Evolutionary conservation across 2,888 invertebrate genomes (phyloP).

Genomic region (Phortica okadai): DNA sequence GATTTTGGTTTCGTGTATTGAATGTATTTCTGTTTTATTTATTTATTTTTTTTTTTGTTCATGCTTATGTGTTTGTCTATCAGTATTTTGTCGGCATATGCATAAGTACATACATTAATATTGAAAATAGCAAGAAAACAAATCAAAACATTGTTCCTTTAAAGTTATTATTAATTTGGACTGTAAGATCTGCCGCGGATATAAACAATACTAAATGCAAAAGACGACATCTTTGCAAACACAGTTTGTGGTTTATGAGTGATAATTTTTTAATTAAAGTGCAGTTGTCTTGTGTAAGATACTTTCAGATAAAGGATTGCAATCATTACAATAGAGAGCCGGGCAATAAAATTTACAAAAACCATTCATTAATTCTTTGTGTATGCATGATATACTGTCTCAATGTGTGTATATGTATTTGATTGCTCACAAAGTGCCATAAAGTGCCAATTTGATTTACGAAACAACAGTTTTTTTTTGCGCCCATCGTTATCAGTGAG

Average conservation of each 20-base stretch:
- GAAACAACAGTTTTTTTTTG: neutral
- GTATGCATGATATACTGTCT: neutral
- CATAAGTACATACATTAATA: neutral
- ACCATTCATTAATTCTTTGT: neutral
- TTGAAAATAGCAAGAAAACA: neutral
- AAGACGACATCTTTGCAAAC: too few species aligned
- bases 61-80: neutral
- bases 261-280: too few species aligned
- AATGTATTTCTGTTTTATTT: slow-evolving; percentile 34
- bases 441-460: slow-evolving; percentile 14
- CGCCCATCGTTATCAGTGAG: slow-evolving; percentile 10
- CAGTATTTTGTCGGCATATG: too few species aligned
- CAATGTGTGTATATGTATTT: neutral
- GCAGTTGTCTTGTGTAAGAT: too few species aligned
- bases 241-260: too few species aligned
- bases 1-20: slow-evolving; percentile 24
- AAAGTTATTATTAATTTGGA: neutral
- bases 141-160: neutral
- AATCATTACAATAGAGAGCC: too few species aligned
- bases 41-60: slow-evolving; percentile 27
- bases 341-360: too few species aligned
- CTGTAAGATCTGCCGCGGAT: too few species aligned
- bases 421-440: slow-evolving; percentile 34
- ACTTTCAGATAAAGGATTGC: too few species aligned
- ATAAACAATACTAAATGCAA: too few species aligned